Base-by-base conservation (phyloP, 2,888 invertebrate species). In the Eupeodes latifasciatus region DNA sequence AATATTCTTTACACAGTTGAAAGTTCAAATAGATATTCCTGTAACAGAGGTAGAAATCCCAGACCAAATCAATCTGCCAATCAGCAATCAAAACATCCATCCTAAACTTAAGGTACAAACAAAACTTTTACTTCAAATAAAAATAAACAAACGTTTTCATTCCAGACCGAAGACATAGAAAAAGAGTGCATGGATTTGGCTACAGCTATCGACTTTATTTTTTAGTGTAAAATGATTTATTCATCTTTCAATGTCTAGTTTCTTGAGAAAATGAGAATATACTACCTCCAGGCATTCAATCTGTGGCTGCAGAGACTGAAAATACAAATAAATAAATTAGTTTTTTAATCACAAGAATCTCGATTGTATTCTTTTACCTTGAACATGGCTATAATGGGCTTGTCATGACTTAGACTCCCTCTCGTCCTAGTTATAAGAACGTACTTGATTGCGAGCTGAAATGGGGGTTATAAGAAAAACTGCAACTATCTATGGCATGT, bases 391-490 rank as follows among this genome's bases (percentile, higher is more conserved):
- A 94, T 92, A 36, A 94, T 92, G 0, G 93, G 92, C 1, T 91
- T 92, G 10, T 91, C 91, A n/a, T 91, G 89, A 47, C 92, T 93
- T 3, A 92, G 82, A 19, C 80, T 89, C 2, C 93, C 93, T 89
- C 92, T 93, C 0, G 93, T 93, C 66, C 94, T 91, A 12, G 94
- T 85, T 61, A 93, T 92, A 27, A 94, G 90, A 61, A 94, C 90
- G 89, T 93, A 94, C 69, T 93, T 92, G 5, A 94, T 91, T 81
- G 93, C 92, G 79, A 94, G 90, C 94, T 94, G 83, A 47, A 91
- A 91, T 44, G 44, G 5, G 76, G 19, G 66, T 76, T 0, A 69
- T 49, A 14, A 27, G 10, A n/a, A 27, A 5, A 14, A 14, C 14
- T 47, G 14, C 36, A n/a, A 59, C 2, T 5, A 47, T 53, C 49